Evolutionary conservation across 1,140 invertebrate species (phyloP), one percentile per base, ranked within the genome.

Genomic region (Carposina sasakii): DNA sequence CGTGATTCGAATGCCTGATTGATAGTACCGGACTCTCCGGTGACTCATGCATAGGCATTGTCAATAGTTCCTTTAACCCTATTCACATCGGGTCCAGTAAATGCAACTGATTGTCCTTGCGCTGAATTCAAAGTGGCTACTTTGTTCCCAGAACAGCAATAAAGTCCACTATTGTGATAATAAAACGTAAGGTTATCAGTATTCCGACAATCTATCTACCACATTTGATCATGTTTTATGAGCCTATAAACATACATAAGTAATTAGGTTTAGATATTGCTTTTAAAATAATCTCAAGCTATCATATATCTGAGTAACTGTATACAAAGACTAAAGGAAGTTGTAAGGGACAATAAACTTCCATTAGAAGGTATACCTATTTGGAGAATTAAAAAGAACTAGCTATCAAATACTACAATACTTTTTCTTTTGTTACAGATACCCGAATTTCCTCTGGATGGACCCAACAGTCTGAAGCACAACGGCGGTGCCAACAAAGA

Each of bases 401-500:
- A n/a, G n/a, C n/a, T n/a, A n/a, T n/a, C n/a, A n/a, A n/a, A n/a
- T n/a, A n/a, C n/a, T n/a, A n/a, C n/a, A n/a, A n/a, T n/a, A 43
- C 24, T 3, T 34, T 16, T 16, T 34, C 15, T 2, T 33, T 67
- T 63, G 47, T 64, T 66, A 4, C 68, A 84, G 81, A 78, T 84
- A 70, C 77, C 81, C 51, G 78, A 82, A 54, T 81, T 81, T 57
- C 60, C 60, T 20, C 64, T 81, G 62, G 81, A 84, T 81, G 81
- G 81, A 51, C 76, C 53, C 67, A 73, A 54, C 70, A 74, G 73
- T 39, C 42, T 84, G 45, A 81, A 81, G 46, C 73, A 81, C 59
- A 84, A 81, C 81, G 81, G 81, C 56, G 81, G 77, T 53, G 69
- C 74, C 71, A 84, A n/a, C n/a, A 84, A 78, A 42, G 81, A 85